phyloP scores from a whole-genome alignment of 1,140 invertebrate genomes.

The Macrobrachium rosenbergii region DNA sequence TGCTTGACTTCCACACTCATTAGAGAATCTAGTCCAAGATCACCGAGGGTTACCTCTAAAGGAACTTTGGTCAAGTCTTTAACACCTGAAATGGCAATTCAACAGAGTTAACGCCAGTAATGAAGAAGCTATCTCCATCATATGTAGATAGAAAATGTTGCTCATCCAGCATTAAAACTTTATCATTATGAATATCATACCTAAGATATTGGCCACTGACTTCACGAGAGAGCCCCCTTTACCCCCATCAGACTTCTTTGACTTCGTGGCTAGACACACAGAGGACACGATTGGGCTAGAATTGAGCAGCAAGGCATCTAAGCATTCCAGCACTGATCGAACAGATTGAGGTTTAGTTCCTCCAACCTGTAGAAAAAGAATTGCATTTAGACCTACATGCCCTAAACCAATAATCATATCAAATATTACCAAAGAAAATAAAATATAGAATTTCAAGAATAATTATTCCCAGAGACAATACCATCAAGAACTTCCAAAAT shows the following conservation, averaged over 20 bases:
- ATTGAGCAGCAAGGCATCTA: constrained; percentile 46
- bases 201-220: constrained; percentile 87
- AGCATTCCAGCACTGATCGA: constrained; percentile 52
- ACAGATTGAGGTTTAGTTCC: constrained; percentile 60
- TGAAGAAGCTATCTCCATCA: background rate
- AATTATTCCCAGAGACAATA: too few relatives aligned
- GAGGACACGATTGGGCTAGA: constrained; percentile 53
- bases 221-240: constrained; percentile 75
- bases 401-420: background rate
- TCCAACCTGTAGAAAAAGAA: constrained; percentile 30
- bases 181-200: constrained; percentile 69
- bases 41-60: constrained; percentile 82
- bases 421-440: background rate
- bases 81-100: constrained; percentile 72
- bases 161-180: background rate
- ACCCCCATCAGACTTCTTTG: constrained; percentile 76
- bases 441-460: background rate
- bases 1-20: constrained; percentile 99
- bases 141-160: background rate
- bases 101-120: background rate
- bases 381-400: too few relatives aligned
- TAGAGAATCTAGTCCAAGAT: constrained; percentile 96
- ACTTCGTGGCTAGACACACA: constrained; percentile 77
- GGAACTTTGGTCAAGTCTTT: constrained; percentile 86
- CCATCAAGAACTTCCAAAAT: too few relatives aligned